These are phyloP conservation scores for Epizoanthus ramosus DNA, from an alignment of 92 coral and sea anemone genomes.

Conservation along the genomic window DNA sequence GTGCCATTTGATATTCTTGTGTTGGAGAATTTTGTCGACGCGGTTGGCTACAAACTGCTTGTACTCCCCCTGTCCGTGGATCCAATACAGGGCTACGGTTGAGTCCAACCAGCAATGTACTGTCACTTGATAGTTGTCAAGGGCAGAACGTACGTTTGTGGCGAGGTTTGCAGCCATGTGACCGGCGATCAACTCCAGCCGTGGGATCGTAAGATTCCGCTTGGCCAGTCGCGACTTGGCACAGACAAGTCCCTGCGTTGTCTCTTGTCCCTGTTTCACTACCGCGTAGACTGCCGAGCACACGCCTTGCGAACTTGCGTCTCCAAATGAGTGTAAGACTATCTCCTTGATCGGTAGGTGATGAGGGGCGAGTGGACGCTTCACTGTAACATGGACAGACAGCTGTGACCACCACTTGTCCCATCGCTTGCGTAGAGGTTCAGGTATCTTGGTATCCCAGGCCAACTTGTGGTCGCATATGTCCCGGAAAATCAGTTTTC, in stretches of 20 bases:
- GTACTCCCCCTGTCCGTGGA: conserved; percentile 42
- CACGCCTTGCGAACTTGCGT: conserved; percentile 33
- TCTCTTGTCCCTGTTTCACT: conserved; percentile 30
- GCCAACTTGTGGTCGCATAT: background rate
- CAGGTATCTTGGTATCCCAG: conserved; percentile 36
- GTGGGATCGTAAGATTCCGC: conserved; percentile 45
- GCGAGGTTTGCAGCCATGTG: conserved; percentile 61
- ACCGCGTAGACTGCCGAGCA: conserved; percentile 51
- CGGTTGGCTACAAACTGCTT: conserved; percentile 47
- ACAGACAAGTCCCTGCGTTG: conserved; percentile 43
- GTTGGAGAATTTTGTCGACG: conserved; percentile 28
- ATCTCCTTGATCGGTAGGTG: background rate
- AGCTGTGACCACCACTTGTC: conserved; percentile 8
- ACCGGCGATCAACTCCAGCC: conserved; percentile 54
- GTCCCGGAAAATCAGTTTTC: conserved; percentile 7
- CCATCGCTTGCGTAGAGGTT: conserved; percentile 13
- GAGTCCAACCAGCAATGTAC: conserved; percentile 44
- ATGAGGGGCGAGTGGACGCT: conserved; percentile 15
- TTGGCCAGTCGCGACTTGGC: conserved; percentile 59
- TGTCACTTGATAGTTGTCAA: conserved; percentile 6
- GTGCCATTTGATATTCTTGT: conserved; percentile 6
- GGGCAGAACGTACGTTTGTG: conserved; percentile 32
- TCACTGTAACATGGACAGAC: background rate
- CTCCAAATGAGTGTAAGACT: conserved; percentile 37
- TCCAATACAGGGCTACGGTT: conserved; percentile 38